Conservation (phyloP, 2,797 vertebrate genomes). For the Odontamblyopus lacepedii region DNA sequence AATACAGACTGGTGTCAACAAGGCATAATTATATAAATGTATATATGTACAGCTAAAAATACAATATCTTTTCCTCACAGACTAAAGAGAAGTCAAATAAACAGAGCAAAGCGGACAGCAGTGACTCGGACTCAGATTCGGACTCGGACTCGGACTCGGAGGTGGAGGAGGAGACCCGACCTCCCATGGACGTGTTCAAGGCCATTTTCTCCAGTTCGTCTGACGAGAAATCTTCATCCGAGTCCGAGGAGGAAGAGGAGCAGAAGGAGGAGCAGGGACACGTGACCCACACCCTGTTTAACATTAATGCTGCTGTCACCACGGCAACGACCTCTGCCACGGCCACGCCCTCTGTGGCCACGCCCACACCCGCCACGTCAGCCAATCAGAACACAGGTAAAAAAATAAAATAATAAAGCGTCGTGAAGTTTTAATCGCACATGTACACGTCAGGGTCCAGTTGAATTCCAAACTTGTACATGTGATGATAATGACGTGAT, state of each 20-base stretch:
- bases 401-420: not conserved
- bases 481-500: too few relatives aligned
- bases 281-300: constrained; percentile 42
- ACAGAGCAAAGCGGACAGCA: constrained; percentile 13
- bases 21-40: too few relatives aligned
- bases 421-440: too few relatives aligned
- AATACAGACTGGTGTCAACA: too few relatives aligned
- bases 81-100: constrained; percentile 14
- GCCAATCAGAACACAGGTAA: constrained; percentile 35
- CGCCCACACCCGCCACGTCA: not conserved
- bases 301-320: constrained; percentile 15
- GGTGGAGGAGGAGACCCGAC: constrained; percentile 80
- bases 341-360: not conserved
- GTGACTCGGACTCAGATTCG: constrained; percentile 23
- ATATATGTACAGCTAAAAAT: too few relatives aligned
- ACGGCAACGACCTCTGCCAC: not conserved
- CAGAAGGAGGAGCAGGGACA: constrained; percentile 9
- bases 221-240: constrained; percentile 88
- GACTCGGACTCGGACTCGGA: constrained; percentile 16
- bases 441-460: too few relatives aligned
- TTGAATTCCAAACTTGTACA: too few relatives aligned
- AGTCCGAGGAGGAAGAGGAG: constrained; percentile 74
- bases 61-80: not conserved
- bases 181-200: constrained; percentile 94
- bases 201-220: constrained; percentile 93